Base-by-base conservation (phyloP, 2,113 vertebrate genomes). In the Catharus bicknelli region DNA sequence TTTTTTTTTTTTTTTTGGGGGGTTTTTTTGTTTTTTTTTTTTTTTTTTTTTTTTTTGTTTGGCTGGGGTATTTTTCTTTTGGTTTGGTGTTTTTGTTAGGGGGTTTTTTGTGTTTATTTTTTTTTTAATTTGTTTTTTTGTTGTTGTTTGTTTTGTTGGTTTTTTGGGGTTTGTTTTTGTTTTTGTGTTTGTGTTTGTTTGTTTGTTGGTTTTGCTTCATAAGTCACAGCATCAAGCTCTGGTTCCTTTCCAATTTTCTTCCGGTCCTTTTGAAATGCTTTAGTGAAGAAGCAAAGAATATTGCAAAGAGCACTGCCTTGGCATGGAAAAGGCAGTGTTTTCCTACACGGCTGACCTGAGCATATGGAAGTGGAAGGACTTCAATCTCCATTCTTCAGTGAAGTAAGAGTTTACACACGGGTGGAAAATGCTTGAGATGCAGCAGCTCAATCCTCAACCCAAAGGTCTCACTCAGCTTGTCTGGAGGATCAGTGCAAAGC, bases 241-340 rank as follows among this genome's bases (percentile, higher is more conserved):
- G 38, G 21, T 55, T 83, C 30, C 29, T 87, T 94, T 91, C 69
- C 67, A 75, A 34, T 83, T 90, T 34, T 81, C 87, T 72, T 94
- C 42, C 32, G 90, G 1, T 32, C 38, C 19, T 79, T 68, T 76
- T 42, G 15, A 57, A 89, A 83, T 30, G 32, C 13, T 85, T 4
- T 69, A 42, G n/a, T 70, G 63, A 83, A 83, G 54, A 79, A 86
- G 62, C 25, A 76, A 85, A 55, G 40, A 69, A 38, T 64, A 47
- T 23, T 61, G 58, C 67, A 64, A 80, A 91, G n/a, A 77, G 23
- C 27, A 22, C 30, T 90, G 68, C 32, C 48, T 69, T 87, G 59
- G 55, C 34, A 63, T 22, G 36, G 50, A 81, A 86, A 90, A 67
- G 22, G 10, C 53, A 70, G 16, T 54, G 69, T 42, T 90, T 62